Base-by-base conservation (phyloP, 2,797 vertebrate species). In the Sandelia bainsii region DNA sequence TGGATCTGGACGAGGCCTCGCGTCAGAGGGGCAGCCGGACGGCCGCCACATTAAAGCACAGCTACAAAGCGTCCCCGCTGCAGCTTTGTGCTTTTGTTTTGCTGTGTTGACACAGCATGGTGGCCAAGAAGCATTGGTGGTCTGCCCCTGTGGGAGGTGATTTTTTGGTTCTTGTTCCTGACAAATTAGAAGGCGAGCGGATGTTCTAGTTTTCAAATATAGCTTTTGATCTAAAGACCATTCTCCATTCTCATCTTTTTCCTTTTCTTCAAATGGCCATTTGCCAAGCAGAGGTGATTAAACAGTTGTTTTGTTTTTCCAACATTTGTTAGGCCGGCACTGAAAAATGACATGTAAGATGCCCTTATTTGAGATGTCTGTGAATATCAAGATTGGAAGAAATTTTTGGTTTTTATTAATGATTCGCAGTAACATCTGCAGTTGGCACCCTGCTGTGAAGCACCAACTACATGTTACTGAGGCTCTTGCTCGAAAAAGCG, bases 81-180 rank as follows among this genome's bases (percentile, higher is more conserved):
- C 93, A 94, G 95, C 96, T 96, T 94, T 95, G 95, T 95, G 95
- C 95, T 93, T 96, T 93, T 91, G 89, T 92, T 94, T 88, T 89
- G 91, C 90, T 59, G 87, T 79, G 74, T 75, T n/a, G 91, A 84
- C 89, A 82, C 93, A 93, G 95, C 95, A 92, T 94, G 95, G 93
- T 89, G 94, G 95, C 92, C 69, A 57, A 9, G 58, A 51, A 69
- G 58, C 91, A 93, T 93, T 87, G 89, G 77, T 62, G 44, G 87
- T 91, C 93, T 87, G 82, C 89, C 89, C 92, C 89, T 78, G 48
- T 6, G 75, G 86, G 86, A 87, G 81, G 75, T 69, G 2, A 40
- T n/a, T 54, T 81, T 39, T 81, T 39, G 5, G 34, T 58, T 63
- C 57, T 77, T 58, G 40, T 62, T 66, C 69, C 70, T 77, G 82